These are phyloP conservation scores for Oncorhynchus gorbuscha DNA, from an alignment of 2,113 vertebrate species.

Conservation along the genomic window DNA sequence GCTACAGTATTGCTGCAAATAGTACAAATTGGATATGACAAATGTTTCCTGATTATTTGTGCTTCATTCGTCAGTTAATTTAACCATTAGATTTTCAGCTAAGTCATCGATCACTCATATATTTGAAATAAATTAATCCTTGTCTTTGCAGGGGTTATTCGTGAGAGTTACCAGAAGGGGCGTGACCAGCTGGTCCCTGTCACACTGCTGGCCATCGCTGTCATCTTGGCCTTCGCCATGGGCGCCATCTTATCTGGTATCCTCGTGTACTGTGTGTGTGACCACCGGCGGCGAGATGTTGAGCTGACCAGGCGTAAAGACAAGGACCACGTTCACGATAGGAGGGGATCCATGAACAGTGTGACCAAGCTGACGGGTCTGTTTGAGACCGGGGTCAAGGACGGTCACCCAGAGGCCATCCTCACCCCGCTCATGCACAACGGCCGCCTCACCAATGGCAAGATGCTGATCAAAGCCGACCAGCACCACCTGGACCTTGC, in stretches of 20 bases:
- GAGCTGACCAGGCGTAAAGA: slow-evolving; percentile 84
- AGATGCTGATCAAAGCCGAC: slow-evolving; percentile 94
- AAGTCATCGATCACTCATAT: not conserved
- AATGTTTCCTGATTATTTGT: too few species aligned
- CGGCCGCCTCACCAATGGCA: slow-evolving; percentile 84
- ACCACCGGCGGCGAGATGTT: slow-evolving; percentile 88
- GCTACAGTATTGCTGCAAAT: slow-evolving; percentile 4
- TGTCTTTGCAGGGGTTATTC: slow-evolving; percentile 89
- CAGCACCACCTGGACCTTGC: slow-evolving; percentile 94
- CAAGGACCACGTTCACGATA: slow-evolving; percentile 85
- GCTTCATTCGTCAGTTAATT: not conserved
- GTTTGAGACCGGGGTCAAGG: slow-evolving; percentile 88
- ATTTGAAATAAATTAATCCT: slow-evolving; percentile 23
- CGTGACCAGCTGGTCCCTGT: slow-evolving; percentile 94
- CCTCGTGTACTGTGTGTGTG: slow-evolving; percentile 93
- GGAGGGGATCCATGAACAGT: slow-evolving; percentile 94
- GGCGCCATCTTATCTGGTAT: slow-evolving; percentile 95
- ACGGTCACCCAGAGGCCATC: slow-evolving; percentile 90
- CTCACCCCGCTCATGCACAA: slow-evolving; percentile 96
- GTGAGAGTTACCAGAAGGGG: slow-evolving; percentile 95
- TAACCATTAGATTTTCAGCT: slow-evolving; percentile 41
- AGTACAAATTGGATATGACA: not conserved
- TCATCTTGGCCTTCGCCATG: slow-evolving; percentile 96
- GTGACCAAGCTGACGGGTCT: slow-evolving; percentile 95
- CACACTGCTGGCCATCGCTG: slow-evolving; percentile 92